Conservation (phyloP, 2,797 vertebrate genomes). For the Sebastolobus altivelis region DNA sequence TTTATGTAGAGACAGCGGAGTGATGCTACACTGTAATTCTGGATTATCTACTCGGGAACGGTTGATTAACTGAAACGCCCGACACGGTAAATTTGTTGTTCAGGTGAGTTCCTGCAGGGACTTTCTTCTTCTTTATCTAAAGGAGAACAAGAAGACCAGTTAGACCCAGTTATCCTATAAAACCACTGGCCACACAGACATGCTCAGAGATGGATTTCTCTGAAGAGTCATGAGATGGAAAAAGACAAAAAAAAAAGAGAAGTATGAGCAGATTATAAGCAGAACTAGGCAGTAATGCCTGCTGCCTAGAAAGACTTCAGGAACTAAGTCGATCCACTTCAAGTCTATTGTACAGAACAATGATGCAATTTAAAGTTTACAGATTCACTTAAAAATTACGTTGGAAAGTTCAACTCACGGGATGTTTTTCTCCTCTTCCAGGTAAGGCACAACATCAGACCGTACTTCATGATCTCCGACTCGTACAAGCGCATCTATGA, state of each 20-base stretch:
- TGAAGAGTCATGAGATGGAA: conserved; percentile 12
- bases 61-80: conserved; percentile 23
- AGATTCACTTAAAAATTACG: neutral
- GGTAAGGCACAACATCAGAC: conserved; percentile 94
- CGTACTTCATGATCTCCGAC: conserved; percentile 89
- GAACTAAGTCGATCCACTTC: conserved; percentile 34
- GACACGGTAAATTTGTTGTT: neutral
- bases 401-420: neutral
- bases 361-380: conserved; percentile 9
- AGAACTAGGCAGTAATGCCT: conserved; percentile 9
- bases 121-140: conserved; percentile 22
- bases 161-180: conserved; percentile 40
- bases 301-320: conserved; percentile 8
- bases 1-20: conserved; percentile 30
- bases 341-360: conserved; percentile 5
- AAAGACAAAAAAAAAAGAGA: neutral
- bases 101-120: conserved; percentile 21
- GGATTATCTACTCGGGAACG: conserved; percentile 9
- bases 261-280: conserved; percentile 28
- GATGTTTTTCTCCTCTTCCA: conserved; percentile 74
- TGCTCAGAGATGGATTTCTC: conserved; percentile 21
- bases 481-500: conserved; percentile 91
- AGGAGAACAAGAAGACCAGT: conserved; percentile 31
- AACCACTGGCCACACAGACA: conserved; percentile 15
- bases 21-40: conserved; percentile 13